phyloP scores from a whole-genome alignment of 2,113 vertebrate genomes.

The Gnathonemus echidnorhynchus region DNA sequence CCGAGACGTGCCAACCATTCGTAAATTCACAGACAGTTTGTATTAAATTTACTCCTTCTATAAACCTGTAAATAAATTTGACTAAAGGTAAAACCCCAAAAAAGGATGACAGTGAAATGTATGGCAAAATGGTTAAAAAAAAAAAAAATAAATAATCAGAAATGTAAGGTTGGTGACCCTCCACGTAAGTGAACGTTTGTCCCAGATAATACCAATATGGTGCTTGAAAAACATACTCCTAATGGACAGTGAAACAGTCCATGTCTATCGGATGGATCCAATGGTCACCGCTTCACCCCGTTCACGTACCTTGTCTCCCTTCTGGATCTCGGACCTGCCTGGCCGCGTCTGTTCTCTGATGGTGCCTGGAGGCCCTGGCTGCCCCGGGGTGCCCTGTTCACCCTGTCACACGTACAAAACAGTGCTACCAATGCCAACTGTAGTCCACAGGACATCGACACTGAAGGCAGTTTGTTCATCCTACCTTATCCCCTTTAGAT shows the following conservation, averaged over 20 bases:
- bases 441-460: no score
- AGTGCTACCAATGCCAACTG: not conserved
- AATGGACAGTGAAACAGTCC: not conserved
- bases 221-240: not conserved
- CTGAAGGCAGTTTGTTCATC: not conserved
- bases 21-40: not conserved
- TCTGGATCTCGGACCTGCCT: constrained; percentile 74
- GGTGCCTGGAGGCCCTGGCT: constrained; percentile 91
- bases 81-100: not conserved
- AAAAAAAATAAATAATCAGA: not conserved
- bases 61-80: not conserved
- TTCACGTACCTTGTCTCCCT: constrained; percentile 82
- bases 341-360: constrained; percentile 78
- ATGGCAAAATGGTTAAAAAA: no score
- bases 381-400: constrained; percentile 75
- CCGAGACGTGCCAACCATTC: not conserved
- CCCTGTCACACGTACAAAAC: constrained; percentile 59
- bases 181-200: not conserved
- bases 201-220: not conserved
- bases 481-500: constrained; percentile 91
- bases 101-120: not conserved
- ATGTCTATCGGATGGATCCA: not conserved
- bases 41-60: not conserved
- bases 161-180: not conserved
- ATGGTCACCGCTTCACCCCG: not conserved